Conservation (phyloP, 2,113 vertebrate genomes). For the Micronisus gabar region DNA sequence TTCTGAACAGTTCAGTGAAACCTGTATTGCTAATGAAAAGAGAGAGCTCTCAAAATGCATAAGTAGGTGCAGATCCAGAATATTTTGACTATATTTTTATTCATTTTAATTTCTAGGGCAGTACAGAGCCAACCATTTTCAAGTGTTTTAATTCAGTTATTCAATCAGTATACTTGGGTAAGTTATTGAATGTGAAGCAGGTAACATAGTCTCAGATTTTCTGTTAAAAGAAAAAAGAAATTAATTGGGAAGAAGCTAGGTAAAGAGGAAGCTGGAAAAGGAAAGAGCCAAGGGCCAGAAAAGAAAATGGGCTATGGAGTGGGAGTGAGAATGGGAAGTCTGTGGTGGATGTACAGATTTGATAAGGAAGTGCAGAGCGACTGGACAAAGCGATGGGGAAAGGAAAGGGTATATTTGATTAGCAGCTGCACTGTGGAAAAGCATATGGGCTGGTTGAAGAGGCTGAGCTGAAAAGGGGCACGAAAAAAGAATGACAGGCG, state of each 20-base stretch:
- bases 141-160: background rate
- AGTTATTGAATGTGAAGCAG: background rate
- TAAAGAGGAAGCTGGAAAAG: background rate
- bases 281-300: background rate
- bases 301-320: background rate
- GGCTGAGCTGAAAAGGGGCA: background rate
- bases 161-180: background rate
- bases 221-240: background rate
- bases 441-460: background rate
- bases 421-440: background rate
- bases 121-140: background rate
- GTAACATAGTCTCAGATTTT: background rate
- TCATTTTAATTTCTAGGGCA: background rate
- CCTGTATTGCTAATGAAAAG: background rate
- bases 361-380: background rate
- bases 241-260: background rate
- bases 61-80: background rate
- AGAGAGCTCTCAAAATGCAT: background rate
- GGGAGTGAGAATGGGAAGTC: background rate
- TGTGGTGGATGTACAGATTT: background rate
- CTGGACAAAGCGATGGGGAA: background rate
- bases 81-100: background rate
- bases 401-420: background rate
- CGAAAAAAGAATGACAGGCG: background rate
- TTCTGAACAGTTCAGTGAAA: background rate